phyloP scores from a whole-genome alignment of 2,797 vertebrate species.

The Sebastes itinus region DNA sequence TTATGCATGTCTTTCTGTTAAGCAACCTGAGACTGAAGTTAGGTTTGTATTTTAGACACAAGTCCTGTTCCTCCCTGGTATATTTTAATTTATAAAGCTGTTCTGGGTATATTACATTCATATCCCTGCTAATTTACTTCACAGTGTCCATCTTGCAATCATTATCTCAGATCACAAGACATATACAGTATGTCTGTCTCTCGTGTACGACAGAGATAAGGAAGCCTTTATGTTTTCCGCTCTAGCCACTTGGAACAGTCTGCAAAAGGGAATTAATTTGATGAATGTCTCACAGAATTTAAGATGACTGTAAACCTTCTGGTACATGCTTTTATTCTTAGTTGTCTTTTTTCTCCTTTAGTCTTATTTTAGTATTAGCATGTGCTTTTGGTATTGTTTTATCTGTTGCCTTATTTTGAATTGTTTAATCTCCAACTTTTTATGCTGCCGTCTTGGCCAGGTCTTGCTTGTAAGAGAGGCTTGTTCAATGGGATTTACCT shows the following conservation, averaged over 20 bases:
- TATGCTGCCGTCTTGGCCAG: background rate
- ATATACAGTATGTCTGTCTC: background rate
- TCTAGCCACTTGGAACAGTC: background rate
- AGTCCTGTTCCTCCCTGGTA: background rate
- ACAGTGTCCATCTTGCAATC: background rate
- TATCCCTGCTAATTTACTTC: background rate
- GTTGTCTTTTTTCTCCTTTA: background rate
- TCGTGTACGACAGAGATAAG: background rate
- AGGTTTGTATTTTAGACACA: background rate
- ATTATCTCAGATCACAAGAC: background rate
- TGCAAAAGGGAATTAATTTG: background rate
- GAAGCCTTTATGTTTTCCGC: background rate
- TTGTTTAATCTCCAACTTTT: background rate
- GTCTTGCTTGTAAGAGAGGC: background rate
- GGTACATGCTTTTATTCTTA: background rate
- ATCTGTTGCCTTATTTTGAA: background rate
- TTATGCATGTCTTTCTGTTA: background rate
- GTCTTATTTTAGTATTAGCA: background rate
- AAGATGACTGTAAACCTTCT: background rate
- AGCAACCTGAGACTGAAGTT: background rate
- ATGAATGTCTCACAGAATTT: background rate
- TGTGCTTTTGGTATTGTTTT: background rate
- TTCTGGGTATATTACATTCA: background rate
- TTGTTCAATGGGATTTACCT: background rate
- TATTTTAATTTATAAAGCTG: background rate